These are phyloP conservation scores for Pyrrhura leucotis DNA, from an alignment of 2,797 vertebrate species.

Conservation along the genomic window DNA sequence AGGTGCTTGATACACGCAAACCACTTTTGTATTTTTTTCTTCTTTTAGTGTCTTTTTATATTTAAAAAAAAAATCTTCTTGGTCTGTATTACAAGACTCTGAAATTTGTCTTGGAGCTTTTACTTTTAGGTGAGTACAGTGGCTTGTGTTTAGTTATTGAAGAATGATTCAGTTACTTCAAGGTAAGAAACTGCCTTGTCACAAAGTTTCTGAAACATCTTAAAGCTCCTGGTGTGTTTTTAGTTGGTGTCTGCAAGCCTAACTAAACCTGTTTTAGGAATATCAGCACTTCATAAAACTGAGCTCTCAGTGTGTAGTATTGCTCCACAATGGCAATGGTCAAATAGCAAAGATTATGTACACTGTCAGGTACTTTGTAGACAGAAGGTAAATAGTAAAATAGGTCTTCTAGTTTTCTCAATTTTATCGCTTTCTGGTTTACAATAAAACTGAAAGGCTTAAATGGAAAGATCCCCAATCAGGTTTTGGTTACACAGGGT, in stretches of 20 bases:
- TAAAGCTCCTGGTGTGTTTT: not conserved
- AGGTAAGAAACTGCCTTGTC: not conserved
- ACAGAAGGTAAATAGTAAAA: not conserved
- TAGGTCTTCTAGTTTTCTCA: not conserved
- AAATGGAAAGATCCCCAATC: not conserved
- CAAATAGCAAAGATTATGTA: not conserved
- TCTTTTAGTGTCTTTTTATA: not conserved
- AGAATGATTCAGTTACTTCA: not conserved
- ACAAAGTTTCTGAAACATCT: not conserved
- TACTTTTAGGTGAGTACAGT: not conserved
- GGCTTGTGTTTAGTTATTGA: not conserved
- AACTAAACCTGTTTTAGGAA: not conserved
- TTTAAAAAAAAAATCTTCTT: not conserved
- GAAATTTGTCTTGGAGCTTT: not conserved
- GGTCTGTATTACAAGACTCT: not conserved
- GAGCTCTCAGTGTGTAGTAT: not conserved
- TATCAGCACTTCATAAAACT: not conserved
- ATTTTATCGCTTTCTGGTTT: not conserved
- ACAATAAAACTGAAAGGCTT: not conserved
- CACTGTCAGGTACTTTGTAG: not conserved
- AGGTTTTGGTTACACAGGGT: not conserved
- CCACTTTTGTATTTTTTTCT: not conserved
- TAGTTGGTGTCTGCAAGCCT: not conserved
- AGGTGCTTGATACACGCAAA: not conserved
- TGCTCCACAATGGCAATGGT: not conserved